These are phyloP conservation scores for Tetragnatha montana DNA, from an alignment of 2,888 invertebrate genomes.

Conservation along the genomic window DNA sequence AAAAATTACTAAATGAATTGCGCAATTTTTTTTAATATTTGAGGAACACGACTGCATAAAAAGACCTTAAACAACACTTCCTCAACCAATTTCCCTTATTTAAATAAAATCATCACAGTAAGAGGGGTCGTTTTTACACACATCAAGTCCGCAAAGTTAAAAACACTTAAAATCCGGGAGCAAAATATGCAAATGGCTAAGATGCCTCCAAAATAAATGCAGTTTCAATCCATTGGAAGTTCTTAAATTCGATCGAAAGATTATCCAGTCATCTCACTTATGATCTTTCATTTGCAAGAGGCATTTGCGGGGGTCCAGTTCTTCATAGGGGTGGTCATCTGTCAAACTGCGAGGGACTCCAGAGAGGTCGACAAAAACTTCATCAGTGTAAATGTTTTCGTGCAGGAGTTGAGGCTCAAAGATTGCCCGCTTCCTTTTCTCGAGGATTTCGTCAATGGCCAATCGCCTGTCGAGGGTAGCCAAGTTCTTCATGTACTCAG, in stretches of 20 bases:
- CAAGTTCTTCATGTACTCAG: constrained; percentile 70
- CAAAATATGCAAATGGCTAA: background rate
- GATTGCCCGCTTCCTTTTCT: constrained; percentile 63
- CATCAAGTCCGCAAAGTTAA: background rate
- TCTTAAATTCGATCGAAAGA: background rate
- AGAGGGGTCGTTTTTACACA: background rate
- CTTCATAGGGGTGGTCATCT: constrained; percentile 43
- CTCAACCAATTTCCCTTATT: too few species aligned
- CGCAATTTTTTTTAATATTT: too few species aligned
- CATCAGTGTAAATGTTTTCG: constrained; percentile 64
- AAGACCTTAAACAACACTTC: too few species aligned
- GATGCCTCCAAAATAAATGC: background rate
- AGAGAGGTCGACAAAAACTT: constrained; percentile 67
- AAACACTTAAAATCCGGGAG: background rate
- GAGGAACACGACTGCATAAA: too few species aligned
- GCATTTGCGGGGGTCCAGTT: constrained; percentile 55
- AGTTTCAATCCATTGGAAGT: background rate
- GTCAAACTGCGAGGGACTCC: constrained; percentile 46
- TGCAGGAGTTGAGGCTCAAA: constrained; percentile 62
- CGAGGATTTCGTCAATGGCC: constrained; percentile 70
- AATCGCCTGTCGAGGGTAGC: constrained; percentile 66
- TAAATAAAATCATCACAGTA: background rate
- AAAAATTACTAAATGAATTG: too few species aligned
- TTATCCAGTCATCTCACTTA: constrained; percentile 7
- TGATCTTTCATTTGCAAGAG: constrained; percentile 50